Percentiles rank a stretch among this genome's conserved stretches.
phyloP scores from a whole-genome alignment of 1,140 invertebrate genomes.

The Nilaparvata lugens region DNA sequence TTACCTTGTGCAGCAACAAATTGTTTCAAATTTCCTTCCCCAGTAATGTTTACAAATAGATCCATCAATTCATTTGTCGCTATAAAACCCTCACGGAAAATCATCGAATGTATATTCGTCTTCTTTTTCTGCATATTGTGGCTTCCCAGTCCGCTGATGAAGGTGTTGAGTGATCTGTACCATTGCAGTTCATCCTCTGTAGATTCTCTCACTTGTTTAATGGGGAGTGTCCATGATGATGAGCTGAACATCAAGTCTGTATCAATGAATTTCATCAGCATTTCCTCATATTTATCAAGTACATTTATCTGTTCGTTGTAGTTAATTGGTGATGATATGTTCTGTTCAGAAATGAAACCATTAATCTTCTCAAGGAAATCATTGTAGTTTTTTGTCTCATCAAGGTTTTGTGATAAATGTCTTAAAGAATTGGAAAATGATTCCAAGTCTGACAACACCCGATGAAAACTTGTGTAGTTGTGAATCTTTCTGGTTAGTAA shows the following conservation, averaged over 20 bases:
- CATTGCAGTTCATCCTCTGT: background rate
- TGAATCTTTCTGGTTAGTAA: background rate
- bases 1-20: too few species aligned
- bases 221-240: background rate
- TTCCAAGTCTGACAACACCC: background rate
- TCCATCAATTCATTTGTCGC: too few species aligned
- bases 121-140: background rate
- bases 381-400: background rate
- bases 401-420: background rate
- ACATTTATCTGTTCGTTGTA: background rate
- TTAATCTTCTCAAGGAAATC: background rate
- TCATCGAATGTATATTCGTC: background rate
- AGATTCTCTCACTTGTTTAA: background rate
- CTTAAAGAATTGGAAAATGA: background rate
- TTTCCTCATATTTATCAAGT: background rate
- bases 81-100: too few species aligned
- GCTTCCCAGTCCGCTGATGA: background rate
- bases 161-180: background rate
- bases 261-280: background rate
- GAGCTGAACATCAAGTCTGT: background rate
- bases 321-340: background rate
- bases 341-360: background rate
- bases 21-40: too few species aligned
- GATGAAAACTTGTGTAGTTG: background rate
- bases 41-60: too few species aligned